Evolutionary conservation across 1,140 invertebrate species (phyloP).

Genomic region (Trichonephila clavata): DNA sequence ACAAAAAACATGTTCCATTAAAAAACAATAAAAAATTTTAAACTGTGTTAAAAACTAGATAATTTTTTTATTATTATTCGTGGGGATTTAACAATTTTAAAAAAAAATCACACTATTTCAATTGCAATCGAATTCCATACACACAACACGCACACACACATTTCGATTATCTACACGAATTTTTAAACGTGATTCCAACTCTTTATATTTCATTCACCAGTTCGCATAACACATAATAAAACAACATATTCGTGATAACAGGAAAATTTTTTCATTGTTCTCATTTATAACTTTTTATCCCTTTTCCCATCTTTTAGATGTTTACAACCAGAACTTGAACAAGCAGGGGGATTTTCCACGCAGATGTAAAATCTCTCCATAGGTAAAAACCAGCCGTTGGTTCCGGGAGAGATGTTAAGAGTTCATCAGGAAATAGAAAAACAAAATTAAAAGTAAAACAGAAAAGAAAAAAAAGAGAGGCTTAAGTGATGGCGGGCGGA

Average conservation of each 20-base stretch:
- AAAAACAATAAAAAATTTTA: too few species aligned
- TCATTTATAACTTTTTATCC: background rate
- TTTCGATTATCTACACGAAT: too few species aligned
- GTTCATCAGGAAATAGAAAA: constrained; percentile 37
- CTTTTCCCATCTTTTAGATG: background rate
- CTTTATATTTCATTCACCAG: background rate
- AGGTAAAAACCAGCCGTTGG: constrained; percentile 40
- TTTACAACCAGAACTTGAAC: background rate
- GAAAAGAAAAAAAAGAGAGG: constrained; percentile 1
- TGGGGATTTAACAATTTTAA: too few species aligned
- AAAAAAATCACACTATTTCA: too few species aligned
- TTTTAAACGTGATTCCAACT: too few species aligned
- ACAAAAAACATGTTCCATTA: too few species aligned
- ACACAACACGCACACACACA: too few species aligned
- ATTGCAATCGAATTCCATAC: too few species aligned
- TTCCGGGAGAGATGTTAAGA: constrained; percentile 53
- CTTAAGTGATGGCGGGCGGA: background rate
- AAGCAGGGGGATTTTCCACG: constrained; percentile 5
- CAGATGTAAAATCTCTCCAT: constrained; percentile 31
- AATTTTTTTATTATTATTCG: too few species aligned
- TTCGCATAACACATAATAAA: background rate
- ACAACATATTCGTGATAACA: background rate
- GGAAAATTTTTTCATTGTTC: background rate
- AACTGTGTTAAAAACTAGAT: too few species aligned
- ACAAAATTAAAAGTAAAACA: too few species aligned